Evolutionary conservation across 2,888 invertebrate genomes (phyloP), one percentile per base, ranked within the genome.

Genomic region (Orthonevra nobilis): DNA sequence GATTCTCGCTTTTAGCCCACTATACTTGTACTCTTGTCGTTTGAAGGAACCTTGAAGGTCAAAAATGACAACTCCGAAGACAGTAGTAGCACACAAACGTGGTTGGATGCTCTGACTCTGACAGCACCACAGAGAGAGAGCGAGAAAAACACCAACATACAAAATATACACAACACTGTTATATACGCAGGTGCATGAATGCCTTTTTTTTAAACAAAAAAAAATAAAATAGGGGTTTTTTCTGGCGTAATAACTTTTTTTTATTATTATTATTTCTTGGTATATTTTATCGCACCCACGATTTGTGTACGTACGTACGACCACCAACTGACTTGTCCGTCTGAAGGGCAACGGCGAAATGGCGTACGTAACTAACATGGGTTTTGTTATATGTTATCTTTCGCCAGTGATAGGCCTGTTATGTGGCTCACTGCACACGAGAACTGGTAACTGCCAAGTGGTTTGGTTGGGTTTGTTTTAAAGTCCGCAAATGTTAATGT

Each of bases 31-130:
- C 58, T 52, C 36, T 44, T 58, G 73, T 74, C 32, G 60, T 77
- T 75, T 81, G 86, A 86, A 87, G 87, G 87, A 87, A 87, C 85
- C 87, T 87, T 87, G 87, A 87, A 87, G 87, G 87, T 87, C 87
- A 87, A 87, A 86, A 87, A 82, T 87, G 87, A 87, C 85, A 86
- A 86, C 85, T 85, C 54, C 14, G 26, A 38, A 64, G 77, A 56
- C 40, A 23, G n/a, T n/a, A 61, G 72, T 66, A 72, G 38, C 52
- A 60, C 66, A 66, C 60, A 64, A 66, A 42, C 23, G 66, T 46
- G 44, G 19, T 54, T n/a, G n/a, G 58, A n/a, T 48, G 66, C n/a
- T n/a, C n/a, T n/a, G n/a, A n/a, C n/a, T n/a, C n/a, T n/a, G n/a
- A n/a, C n/a, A n/a, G n/a, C n/a, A n/a, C n/a, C n/a, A 44, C 38